These are phyloP conservation scores for Epirrhoe tristata DNA, from an alignment of 2,888 invertebrate genomes.

Conservation along the genomic window DNA sequence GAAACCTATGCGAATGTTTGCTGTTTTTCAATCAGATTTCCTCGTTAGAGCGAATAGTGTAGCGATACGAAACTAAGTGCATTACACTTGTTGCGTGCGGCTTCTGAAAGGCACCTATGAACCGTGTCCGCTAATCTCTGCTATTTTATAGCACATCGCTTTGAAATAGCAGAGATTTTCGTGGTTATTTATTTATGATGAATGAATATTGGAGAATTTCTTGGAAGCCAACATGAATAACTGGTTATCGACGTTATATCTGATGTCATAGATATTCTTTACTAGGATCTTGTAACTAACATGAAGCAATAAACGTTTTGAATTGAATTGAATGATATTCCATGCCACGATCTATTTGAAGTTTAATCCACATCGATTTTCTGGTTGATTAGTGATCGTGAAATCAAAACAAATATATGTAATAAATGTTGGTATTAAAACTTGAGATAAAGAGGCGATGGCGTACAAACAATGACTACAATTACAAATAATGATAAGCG, in stretches of 20 bases:
- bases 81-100: conserved; percentile 29
- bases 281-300: no score
- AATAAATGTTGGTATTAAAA: neutral
- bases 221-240: neutral
- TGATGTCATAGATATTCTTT: neutral
- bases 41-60: conserved; percentile 4
- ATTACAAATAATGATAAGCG: neutral
- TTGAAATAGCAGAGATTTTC: no score
- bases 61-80: conserved; percentile 15
- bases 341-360: no score
- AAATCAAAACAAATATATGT: no score
- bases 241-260: neutral
- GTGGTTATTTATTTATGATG: neutral
- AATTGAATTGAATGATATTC: no score
- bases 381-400: no score
- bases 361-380: no score
- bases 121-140: conserved; percentile 12
- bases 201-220: conserved; percentile 9
- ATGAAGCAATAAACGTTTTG: no score
- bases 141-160: conserved; percentile 1
- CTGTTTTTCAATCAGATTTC: neutral
- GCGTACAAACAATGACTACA: neutral
- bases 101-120: conserved; percentile 3
- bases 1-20: neutral
- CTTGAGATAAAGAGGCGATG: neutral